Evolutionary conservation across 2,797 vertebrate species (phyloP).

Genomic region (Lepus oiostolus): DNA sequence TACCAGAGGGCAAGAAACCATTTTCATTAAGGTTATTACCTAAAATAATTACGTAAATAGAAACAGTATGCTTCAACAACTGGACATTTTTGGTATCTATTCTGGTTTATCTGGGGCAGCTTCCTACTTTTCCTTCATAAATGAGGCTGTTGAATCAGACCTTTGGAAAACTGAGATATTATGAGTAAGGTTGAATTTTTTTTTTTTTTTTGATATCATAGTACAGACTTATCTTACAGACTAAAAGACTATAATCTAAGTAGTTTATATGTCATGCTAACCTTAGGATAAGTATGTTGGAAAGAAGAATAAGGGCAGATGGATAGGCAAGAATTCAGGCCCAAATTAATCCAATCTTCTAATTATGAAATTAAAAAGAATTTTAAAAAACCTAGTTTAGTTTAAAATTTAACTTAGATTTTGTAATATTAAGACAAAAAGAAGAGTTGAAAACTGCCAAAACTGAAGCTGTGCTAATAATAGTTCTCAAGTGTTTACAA

Average conservation of each 20-base stretch:
- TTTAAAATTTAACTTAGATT: conserved; percentile 36
- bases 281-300: not conserved
- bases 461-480: conserved; percentile 14
- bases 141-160: not conserved
- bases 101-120: not conserved
- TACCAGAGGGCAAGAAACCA: conserved; percentile 39
- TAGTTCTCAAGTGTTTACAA: conserved; percentile 25
- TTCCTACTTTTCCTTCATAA: not conserved
- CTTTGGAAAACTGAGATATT: conserved; percentile 13
- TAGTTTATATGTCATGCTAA: not conserved
- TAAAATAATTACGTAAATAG: conserved; percentile 10
- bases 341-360: conserved; percentile 19
- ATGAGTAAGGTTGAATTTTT: not conserved
- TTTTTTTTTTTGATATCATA: not conserved
- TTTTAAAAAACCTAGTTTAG: not conserved
- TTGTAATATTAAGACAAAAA: conserved; percentile 56
- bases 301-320: not conserved
- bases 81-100: not conserved
- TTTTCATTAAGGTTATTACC: not conserved
- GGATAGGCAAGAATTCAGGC: not conserved
- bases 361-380: conserved; percentile 29
- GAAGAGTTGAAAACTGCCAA: conserved; percentile 40
- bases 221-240: conserved; percentile 29
- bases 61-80: not conserved
- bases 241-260: conserved; percentile 15